A percentile compares a stretch with the other conserved stretches of the same genome.
phyloP scores from a whole-genome alignment of 2,113 vertebrate species.

The Nothoprocta pentlandii region DNA sequence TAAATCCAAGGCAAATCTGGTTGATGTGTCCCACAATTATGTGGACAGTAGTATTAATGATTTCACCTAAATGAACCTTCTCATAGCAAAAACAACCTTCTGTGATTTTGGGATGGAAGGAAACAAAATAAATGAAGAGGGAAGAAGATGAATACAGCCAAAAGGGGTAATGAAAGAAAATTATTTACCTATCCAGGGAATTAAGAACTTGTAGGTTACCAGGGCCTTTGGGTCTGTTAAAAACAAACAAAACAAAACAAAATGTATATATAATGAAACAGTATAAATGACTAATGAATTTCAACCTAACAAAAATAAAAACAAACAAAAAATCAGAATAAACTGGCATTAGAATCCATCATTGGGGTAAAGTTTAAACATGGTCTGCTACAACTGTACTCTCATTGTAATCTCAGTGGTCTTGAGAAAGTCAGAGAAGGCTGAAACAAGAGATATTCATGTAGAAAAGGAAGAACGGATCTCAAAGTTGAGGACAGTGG shows the following conservation, averaged over 20 bases:
- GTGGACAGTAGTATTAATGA: not conserved
- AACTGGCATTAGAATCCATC: not conserved
- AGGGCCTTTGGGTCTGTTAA: conserved; percentile 43
- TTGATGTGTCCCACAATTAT: not conserved
- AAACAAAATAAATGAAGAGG: not conserved
- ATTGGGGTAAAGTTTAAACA: not conserved
- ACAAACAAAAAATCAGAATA: not conserved
- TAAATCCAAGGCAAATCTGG: not conserved
- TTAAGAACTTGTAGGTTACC: not conserved
- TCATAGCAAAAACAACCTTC: not conserved
- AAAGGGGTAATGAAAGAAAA: not conserved
- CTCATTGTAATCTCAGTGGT: fast-evolving
- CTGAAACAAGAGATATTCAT: not conserved
- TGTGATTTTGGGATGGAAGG: not conserved
- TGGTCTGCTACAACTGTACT: not conserved
- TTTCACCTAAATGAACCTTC: not conserved
- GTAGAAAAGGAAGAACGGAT: not conserved
- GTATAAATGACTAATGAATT: not conserved
- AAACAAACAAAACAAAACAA: not conserved
- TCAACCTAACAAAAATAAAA: not conserved
- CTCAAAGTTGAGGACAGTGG: not conserved
- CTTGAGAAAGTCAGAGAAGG: not conserved
- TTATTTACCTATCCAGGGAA: conserved; percentile 64
- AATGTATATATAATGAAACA: not conserved
- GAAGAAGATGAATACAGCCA: not conserved